Evolutionary conservation across 2,888 invertebrate genomes (phyloP).

Genomic region (Chalcosyrphus nemorum): DNA sequence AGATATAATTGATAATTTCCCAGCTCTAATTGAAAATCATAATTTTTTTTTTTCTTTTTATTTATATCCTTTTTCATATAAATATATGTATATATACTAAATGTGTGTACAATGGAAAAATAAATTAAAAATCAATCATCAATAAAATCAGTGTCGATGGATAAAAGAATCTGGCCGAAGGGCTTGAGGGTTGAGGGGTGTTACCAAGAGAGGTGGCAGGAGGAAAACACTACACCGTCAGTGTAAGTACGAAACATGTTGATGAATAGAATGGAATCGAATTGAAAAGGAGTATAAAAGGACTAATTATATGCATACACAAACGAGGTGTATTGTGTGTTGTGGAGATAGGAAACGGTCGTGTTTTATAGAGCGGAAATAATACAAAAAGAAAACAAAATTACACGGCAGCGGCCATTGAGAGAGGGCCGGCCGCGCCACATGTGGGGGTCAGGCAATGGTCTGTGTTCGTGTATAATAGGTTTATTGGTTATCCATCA

Average conservation of each 20-base stretch:
- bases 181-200: neutral
- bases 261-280: constrained; percentile 49
- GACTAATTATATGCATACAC: constrained; percentile 55
- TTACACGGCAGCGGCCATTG: neutral
- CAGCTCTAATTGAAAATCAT: constrained; percentile 62
- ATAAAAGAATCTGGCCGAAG: neutral
- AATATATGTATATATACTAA: neutral
- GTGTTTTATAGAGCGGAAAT: constrained; percentile 65
- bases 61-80: no score
- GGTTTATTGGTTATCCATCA: constrained; percentile 58
- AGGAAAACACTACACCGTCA: neutral
- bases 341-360: constrained; percentile 15
- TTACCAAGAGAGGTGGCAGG: neutral
- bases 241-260: constrained; percentile 15
- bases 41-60: constrained; percentile 8
- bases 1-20: constrained; percentile 67
- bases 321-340: neutral
- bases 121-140: constrained; percentile 70
- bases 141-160: constrained; percentile 48
- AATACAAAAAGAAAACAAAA: constrained; percentile 32
- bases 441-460: constrained; percentile 34
- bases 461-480: constrained; percentile 42
- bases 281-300: constrained; percentile 52
- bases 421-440: neutral
- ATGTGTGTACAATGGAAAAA: constrained; percentile 49